Conservation (phyloP, 2,797 vertebrate species). For the Scolopax bukidnonensis region DNA sequence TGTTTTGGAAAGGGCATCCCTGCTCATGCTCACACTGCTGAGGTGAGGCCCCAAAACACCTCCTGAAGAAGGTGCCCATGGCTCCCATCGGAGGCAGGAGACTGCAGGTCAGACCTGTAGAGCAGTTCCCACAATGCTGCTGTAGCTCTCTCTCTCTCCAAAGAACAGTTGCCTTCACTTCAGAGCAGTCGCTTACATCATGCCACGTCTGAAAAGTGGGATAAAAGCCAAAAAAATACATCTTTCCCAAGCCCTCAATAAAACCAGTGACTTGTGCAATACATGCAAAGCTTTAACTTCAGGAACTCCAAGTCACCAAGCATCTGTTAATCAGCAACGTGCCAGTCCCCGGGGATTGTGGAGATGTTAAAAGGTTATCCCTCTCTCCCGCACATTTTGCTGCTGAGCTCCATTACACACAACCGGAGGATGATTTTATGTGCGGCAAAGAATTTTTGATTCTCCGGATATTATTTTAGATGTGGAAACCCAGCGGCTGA, state of each 20-base stretch:
- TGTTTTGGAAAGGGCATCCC: neutral
- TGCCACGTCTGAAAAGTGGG: neutral
- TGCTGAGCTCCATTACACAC: constrained; percentile 15
- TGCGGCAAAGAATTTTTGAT: constrained; percentile 28
- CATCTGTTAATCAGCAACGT: constrained; percentile 9
- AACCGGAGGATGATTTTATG: neutral
- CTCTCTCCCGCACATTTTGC: neutral
- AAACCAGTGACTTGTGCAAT: constrained; percentile 4
- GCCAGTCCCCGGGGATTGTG: neutral
- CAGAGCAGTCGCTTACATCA: constrained; percentile 2
- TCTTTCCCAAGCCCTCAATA: constrained; percentile 13
- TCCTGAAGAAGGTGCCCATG: neutral
- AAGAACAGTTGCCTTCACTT: neutral
- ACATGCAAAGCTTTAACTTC: constrained; percentile 1
- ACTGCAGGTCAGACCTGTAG: accelerated
- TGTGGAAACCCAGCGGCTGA: constrained; percentile 20
- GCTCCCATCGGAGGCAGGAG: neutral
- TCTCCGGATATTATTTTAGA: constrained; percentile 1
- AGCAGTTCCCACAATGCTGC: neutral
- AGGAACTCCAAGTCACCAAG: constrained; percentile 5
- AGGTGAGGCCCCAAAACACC: neutral
- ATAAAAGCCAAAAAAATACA: constrained; percentile 7
- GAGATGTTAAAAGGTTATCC: constrained; percentile 32
- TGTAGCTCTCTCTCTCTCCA: neutral
- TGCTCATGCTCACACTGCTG: neutral